phyloP scores from a whole-genome alignment of 2,888 invertebrate genomes.

The Lepidocyrtoides sp. region DNA sequence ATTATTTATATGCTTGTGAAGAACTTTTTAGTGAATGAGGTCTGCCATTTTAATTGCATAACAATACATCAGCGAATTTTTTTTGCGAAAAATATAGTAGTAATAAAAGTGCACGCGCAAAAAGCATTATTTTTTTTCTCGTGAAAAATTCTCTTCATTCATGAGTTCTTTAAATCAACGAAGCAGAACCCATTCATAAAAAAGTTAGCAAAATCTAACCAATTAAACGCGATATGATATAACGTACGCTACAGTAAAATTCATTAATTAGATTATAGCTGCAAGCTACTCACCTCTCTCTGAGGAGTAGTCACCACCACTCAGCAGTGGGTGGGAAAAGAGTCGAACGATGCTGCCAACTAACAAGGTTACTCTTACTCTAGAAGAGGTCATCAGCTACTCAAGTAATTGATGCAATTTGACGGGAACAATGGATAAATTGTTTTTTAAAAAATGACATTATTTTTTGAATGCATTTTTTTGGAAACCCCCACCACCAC shows the following conservation, averaged over 20 bases:
- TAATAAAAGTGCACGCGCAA: neutral
- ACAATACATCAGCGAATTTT: neutral
- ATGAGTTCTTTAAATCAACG: slow-evolving; percentile 42
- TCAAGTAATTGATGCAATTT: neutral
- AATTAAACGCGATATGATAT: slow-evolving; percentile 25
- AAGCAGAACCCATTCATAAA: slow-evolving; percentile 56
- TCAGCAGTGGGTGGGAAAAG: slow-evolving; percentile 4
- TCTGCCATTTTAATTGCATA: slow-evolving; percentile 26
- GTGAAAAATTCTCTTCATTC: slow-evolving; percentile 26
- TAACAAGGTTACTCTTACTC: too few species aligned
- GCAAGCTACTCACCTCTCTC: neutral
- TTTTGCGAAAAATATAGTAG: slow-evolving; percentile 1
- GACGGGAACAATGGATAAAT: too few species aligned
- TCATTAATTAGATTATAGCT: slow-evolving; percentile 52
- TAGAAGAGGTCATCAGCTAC: too few species aligned
- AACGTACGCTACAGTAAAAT: slow-evolving; percentile 38
- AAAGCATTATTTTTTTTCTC: neutral
- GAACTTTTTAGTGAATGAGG: slow-evolving; percentile 6
- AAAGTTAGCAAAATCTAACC: neutral
- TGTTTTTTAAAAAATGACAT: too few species aligned
- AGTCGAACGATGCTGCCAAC: neutral
- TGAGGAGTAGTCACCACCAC: too few species aligned
- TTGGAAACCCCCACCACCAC: too few species aligned
- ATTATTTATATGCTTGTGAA: neutral
- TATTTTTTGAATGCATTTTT: too few species aligned